phyloP scores from a whole-genome alignment of 2,888 invertebrate genomes.

The Microctonus aethiopoides region DNA sequence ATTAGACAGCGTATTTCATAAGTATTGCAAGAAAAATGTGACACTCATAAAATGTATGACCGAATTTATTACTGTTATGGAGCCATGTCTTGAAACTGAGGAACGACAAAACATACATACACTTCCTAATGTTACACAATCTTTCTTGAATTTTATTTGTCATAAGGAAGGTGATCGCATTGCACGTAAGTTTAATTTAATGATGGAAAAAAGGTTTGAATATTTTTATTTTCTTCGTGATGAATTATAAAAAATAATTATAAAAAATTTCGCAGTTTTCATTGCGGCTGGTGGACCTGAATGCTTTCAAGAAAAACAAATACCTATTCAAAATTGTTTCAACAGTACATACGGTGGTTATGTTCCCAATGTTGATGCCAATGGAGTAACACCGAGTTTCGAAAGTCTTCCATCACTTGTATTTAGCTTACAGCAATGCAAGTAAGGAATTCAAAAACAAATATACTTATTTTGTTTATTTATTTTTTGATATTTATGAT shows the following conservation, averaged over 20 bases:
- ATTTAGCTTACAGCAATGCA: constrained; percentile 72
- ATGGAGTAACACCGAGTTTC: constrained; percentile 28
- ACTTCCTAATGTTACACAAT: constrained; percentile 76
- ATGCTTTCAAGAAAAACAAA: constrained; percentile 74
- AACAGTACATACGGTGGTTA: constrained; percentile 73
- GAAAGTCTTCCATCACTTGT: constrained; percentile 70
- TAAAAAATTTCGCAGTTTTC: constrained; percentile 70
- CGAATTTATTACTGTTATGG: constrained; percentile 70
- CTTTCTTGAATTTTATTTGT: constrained; percentile 79
- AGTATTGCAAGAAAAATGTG: constrained; percentile 78
- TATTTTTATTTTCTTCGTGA: background rate
- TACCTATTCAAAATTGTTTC: constrained; percentile 73
- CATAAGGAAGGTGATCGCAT: constrained; percentile 85
- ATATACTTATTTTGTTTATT: constrained; percentile 17
- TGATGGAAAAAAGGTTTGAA: too few species aligned
- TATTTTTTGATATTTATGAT: background rate
- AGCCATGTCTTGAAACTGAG: constrained; percentile 73
- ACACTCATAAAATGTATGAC: constrained; percentile 73
- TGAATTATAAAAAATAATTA: background rate
- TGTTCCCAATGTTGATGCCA: constrained; percentile 60
- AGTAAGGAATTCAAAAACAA: constrained; percentile 69
- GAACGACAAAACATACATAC: constrained; percentile 75
- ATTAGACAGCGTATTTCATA: constrained; percentile 78
- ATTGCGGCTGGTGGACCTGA: constrained; percentile 85
- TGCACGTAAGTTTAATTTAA: constrained; percentile 81